These are phyloP conservation scores for Lucinisca nassula DNA, from an alignment of 2,888 invertebrate species.

Conservation along the genomic window DNA sequence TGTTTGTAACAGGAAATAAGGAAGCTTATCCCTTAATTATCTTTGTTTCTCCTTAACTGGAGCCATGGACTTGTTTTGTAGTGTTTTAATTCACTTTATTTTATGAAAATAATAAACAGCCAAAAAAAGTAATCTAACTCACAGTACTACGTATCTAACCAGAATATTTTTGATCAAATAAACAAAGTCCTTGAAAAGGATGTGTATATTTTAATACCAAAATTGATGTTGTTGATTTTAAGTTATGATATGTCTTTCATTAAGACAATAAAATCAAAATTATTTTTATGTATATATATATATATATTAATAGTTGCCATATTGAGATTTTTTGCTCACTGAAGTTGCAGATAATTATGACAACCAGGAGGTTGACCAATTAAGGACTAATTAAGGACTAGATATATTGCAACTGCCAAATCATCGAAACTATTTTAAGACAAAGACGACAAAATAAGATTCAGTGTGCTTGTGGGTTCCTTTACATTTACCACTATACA, in stretches of 20 bases:
- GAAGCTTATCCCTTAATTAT: too few relatives aligned
- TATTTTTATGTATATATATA: constrained; percentile 1
- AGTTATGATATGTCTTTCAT: neutral
- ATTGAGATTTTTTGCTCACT: constrained; percentile 6
- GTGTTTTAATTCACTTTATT: constrained; percentile 3
- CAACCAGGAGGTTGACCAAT: constrained; percentile 17
- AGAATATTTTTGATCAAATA: neutral
- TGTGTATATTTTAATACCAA: neutral
- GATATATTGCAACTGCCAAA: neutral
- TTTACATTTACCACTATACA: too few relatives aligned
- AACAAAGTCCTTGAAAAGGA: neutral
- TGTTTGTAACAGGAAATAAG: too few relatives aligned
- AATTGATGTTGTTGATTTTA: neutral
- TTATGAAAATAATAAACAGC: neutral
- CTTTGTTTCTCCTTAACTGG: too few relatives aligned
- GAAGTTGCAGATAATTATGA: neutral
- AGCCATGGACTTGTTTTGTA: constrained; percentile 14
- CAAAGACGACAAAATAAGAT: too few relatives aligned
- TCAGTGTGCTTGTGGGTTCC: too few relatives aligned
- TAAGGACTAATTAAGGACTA: neutral
- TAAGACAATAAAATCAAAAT: neutral
- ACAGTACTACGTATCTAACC: constrained; percentile 7
- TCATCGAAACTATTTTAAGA: too few relatives aligned
- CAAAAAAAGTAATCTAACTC: neutral
- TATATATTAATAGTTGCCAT: neutral